Evolutionary conservation across 2,797 vertebrate genomes (phyloP), one percentile per base, ranked within the genome.

Genomic region (Australoheros facetus): DNA sequence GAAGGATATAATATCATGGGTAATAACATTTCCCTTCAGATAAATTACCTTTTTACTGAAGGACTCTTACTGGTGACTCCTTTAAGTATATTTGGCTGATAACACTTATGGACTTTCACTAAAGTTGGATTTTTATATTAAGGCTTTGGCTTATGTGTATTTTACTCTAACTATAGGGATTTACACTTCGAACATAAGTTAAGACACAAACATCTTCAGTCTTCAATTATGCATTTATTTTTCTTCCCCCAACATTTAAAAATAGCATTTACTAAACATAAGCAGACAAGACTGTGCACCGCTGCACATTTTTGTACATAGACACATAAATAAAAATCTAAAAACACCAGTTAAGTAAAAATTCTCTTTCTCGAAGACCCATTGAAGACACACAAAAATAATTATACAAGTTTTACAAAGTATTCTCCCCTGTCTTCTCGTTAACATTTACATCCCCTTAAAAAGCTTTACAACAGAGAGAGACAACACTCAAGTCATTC

Each of bases 271-370:
- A 90, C 90, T 89, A 89, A 94, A 94, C 90, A 87, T 82, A 91
- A 95, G 88, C 92, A 87, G 90, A 94, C 88, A 53, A 87, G 85
- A 92, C 82, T 73, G 92, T 90, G 89, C 89, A 84, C 30, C 75
- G 85, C 82, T 84, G 91, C 91, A 93, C 87, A 82, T 75, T 56
- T 89, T 85, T 86, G 88, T 91, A 94, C 91, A 86, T 59, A 66
- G 73, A 94, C 89, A 93, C 90, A 93, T 93, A 95, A 96, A 95
- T 94, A 93, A 93, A 95, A 94, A 90, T 89, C 90, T 95, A 95
- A 89, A 94, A 94, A 95, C 93, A 90, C 80, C 26, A n/a, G 78
- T 89, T 85, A 86, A 91, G 91, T 93, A 92, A 89, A 93, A 95
- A 93, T 83, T 86, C 64, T 75, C 64, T 75, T 74, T 80, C 84